Conservation (phyloP, 2,888 invertebrate species). For the Scaeva pyrastri region DNA sequence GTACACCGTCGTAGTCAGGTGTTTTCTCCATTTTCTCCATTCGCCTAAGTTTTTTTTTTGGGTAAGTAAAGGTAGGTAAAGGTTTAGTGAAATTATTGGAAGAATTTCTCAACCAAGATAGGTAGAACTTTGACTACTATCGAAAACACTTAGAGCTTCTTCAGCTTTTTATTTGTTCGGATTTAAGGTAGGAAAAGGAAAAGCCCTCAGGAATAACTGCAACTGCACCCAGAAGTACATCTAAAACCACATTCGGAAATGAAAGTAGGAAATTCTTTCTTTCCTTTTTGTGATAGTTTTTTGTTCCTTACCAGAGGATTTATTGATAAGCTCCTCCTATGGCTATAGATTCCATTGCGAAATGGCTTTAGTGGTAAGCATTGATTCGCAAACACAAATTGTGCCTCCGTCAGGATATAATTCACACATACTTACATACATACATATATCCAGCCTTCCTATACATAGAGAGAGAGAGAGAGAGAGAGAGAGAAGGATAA, state of each 20-base stretch:
- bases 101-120: not conserved
- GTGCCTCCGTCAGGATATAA: slow-evolving; percentile 25
- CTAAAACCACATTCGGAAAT: slow-evolving; percentile 47
- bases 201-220: slow-evolving; percentile 15
- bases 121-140: slow-evolving; percentile 3
- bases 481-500: too few species aligned
- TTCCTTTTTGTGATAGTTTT: not conserved
- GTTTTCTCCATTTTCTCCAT: slow-evolving; percentile 9
- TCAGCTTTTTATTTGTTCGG: not conserved
- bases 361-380: slow-evolving; percentile 43
- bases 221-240: not conserved
- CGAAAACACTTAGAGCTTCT: slow-evolving; percentile 38
- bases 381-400: slow-evolving; percentile 51
- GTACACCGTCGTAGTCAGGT: slow-evolving; percentile 39
- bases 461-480: not conserved
- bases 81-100: slow-evolving; percentile 19
- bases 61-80: not conserved
- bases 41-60: not conserved
- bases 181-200: slow-evolving; percentile 7
- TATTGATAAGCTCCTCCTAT: slow-evolving; percentile 57
- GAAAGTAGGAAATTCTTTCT: slow-evolving; percentile 33
- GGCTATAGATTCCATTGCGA: slow-evolving; percentile 33
- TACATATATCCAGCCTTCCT: too few species aligned
- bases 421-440: not conserved
- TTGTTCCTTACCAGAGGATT: slow-evolving; percentile 40